A percentile compares a stretch with the other conserved stretches of the same genome.
These are phyloP conservation scores for Anas bahamensis DNA, from an alignment of 2,797 vertebrate genomes.

Conservation along the genomic window DNA sequence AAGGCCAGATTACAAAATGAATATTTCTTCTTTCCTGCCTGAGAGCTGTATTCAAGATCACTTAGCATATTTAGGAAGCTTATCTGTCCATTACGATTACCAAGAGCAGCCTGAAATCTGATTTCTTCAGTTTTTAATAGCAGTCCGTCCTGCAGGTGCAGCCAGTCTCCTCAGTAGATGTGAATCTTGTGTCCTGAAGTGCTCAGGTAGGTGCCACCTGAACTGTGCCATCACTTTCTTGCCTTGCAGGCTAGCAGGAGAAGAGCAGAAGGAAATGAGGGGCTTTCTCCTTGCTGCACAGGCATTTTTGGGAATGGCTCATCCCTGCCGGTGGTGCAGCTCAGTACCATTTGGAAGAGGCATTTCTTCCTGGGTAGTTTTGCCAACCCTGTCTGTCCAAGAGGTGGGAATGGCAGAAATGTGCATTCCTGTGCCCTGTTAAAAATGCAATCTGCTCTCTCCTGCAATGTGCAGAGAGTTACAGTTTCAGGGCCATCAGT, in stretches of 20 bases:
- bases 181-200: neutral
- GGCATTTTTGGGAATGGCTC: neutral
- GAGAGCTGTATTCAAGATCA: neutral
- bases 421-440: neutral
- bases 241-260: neutral
- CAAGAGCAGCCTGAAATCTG: neutral
- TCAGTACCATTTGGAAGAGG: neutral
- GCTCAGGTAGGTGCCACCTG: neutral
- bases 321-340: neutral
- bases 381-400: neutral
- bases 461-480: neutral
- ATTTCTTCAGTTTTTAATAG: neutral
- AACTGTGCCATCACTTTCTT: neutral
- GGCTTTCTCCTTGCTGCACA: neutral
- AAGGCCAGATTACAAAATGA: conserved; percentile 13
- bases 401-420: neutral
- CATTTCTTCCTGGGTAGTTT: neutral
- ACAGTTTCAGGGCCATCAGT: neutral
- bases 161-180: neutral
- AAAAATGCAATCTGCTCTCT: neutral
- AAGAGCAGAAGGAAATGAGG: neutral
- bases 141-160: neutral
- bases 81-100: neutral
- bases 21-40: conserved; percentile 5
- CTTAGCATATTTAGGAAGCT: neutral